Evolutionary conservation across 1,140 invertebrate genomes (phyloP), one percentile per base, ranked within the genome.

Genomic region (Apis cerana): DNA sequence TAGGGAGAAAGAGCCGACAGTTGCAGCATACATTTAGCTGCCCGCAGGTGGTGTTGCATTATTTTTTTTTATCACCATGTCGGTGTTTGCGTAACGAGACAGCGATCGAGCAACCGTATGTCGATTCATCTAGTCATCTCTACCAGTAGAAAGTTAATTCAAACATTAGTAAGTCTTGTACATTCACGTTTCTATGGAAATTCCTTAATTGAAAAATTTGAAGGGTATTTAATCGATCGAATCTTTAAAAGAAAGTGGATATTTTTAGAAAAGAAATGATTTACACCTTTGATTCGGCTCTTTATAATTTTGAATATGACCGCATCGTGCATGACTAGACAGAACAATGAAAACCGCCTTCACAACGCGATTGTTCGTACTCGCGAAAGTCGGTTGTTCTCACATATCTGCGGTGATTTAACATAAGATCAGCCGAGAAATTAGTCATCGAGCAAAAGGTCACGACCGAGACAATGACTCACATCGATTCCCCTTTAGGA

Each of bases 401-500:
- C 52, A 43, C 68, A 59, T 70, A 82, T 85, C 82, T 43, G 13
- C 79, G 62, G 75, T 70, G 65, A 52, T 75, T 65, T 76, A 59
- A 50, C 70, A 64, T 71, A 62, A 62, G 69, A 82, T 82, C 59
- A 75, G 56, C 65, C 65, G 61, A 65, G 65, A 87, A 83, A 86
- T 87, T 87, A 79, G 65, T 83, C 80, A 80, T 79, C 85, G 65
- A 83, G 75, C 59, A 67, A 68, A 69, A 85, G 85, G 76, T 86
- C 71, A 80, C 19, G 85, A 87, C 85, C 85, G 81, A 83, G 65
- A 83, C 85, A 86, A 65, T 87, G 85, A 87, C 71, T 87, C 81
- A 86, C 75, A 80, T 87, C 85, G 75, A 79, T 83, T 83, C 59
- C 64, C 33, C 72, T 33, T 67, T 62, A 50, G 11, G 68, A 23